Conservation (phyloP, 30 jellyfish, hydroid and myxozoan species). For the Phacellophora camtschatica region DNA sequence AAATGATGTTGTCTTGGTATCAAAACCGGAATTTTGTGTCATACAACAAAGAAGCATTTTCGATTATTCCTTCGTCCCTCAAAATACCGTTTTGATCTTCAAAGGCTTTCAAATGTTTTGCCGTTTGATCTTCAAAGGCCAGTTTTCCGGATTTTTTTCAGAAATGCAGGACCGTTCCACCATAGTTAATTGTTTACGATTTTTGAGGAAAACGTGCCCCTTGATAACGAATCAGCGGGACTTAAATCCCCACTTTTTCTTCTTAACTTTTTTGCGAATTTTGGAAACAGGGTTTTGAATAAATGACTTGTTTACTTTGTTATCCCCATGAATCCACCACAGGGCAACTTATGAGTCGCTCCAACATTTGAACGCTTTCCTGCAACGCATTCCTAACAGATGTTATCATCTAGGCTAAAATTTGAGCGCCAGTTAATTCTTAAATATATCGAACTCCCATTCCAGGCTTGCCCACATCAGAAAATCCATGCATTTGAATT, state of each 20-base stretch:
- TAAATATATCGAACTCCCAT: too few species aligned
- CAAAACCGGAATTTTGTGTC: constrained; percentile 24
- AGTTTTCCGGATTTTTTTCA: background rate
- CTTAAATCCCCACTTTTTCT: constrained; percentile 18
- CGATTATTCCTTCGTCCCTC: constrained; percentile 20
- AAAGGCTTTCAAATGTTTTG: background rate
- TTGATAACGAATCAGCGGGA: constrained; percentile 25
- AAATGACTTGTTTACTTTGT: background rate
- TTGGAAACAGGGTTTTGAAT: background rate
- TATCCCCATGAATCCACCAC: constrained; percentile 9
- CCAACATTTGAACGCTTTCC: background rate
- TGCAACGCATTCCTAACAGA: background rate
- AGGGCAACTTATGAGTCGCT: constrained; percentile 20
- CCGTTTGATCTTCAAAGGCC: constrained; percentile 7
- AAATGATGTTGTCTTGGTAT: constrained; percentile 7
- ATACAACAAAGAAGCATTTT: constrained; percentile 14
- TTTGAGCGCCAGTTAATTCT: constrained; percentile 15
- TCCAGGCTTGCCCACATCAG: too few species aligned
- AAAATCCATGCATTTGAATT: too few species aligned
- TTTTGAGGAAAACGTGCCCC: constrained; percentile 2
- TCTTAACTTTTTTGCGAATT: background rate
- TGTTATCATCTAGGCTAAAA: background rate
- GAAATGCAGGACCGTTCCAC: constrained; percentile 32
- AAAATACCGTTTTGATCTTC: background rate
- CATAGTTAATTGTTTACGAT: background rate